Conservation (phyloP, 2,888 invertebrate genomes). For the Protodeltote pygarga region DNA sequence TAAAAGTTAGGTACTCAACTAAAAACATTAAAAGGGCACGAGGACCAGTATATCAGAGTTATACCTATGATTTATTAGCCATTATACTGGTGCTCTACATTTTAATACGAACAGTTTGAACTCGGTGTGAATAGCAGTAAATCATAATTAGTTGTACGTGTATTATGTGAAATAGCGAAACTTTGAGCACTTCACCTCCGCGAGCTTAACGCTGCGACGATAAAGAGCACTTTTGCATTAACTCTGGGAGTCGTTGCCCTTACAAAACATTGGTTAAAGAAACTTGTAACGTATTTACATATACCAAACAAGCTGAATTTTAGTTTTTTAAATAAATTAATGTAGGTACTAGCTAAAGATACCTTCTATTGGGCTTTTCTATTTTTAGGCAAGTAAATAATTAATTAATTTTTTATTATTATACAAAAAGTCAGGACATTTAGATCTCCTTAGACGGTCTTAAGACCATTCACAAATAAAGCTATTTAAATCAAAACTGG, state of each 20-base stretch:
- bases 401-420: no score
- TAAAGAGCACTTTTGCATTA: constrained; percentile 44
- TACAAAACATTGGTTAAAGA: background rate
- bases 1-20: constrained; percentile 54
- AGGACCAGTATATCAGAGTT: constrained; percentile 64
- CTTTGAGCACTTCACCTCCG: constrained; percentile 45
- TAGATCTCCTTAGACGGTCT: no score
- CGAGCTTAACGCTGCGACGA: constrained; percentile 44
- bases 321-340: no score
- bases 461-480: no score
- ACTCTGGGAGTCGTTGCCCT: constrained; percentile 7
- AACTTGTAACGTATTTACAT: no score
- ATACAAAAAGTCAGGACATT: no score
- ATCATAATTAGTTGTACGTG: constrained; percentile 66
- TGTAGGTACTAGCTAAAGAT: no score
- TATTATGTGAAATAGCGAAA: constrained; percentile 45
- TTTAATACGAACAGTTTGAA: constrained; percentile 67
- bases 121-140: constrained; percentile 56
- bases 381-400: no score
- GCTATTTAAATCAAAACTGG: no score
- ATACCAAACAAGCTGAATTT: no score
- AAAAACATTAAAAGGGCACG: constrained; percentile 62
- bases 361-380: no score
- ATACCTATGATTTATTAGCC: constrained; percentile 68
- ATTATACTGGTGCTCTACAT: constrained; percentile 64